Percentiles rank a stretch among this genome's conserved stretches.
These are phyloP conservation scores for Drosophila austrosaltans DNA, from an alignment of 2,888 invertebrate species.

Conservation along the genomic window DNA sequence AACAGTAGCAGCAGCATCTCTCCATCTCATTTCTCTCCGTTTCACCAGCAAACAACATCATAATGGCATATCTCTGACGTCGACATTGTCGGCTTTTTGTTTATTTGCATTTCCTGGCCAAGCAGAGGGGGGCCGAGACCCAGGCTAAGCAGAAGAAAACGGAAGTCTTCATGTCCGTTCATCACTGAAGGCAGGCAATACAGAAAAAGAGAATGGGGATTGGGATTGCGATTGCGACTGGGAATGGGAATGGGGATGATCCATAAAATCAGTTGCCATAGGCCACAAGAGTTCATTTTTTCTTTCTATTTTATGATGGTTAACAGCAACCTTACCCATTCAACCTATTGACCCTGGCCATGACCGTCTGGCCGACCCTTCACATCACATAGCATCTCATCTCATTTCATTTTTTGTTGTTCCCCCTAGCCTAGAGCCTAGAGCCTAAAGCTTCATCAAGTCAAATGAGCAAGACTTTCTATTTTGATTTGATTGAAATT, in stretches of 20 bases:
- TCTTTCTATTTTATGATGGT: slow-evolving; percentile 25
- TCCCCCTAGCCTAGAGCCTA: neutral
- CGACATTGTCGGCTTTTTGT: slow-evolving; percentile 56
- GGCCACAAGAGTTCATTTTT: slow-evolving; percentile 43
- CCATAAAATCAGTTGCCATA: slow-evolving; percentile 42
- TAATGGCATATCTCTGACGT: slow-evolving; percentile 28
- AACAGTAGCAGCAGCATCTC: neutral
- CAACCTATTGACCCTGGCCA: slow-evolving; percentile 5
- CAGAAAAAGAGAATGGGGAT: neutral
- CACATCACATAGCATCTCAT: neutral
- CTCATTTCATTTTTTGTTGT: neutral
- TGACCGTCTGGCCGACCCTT: neutral
- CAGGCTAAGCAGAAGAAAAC: slow-evolving; percentile 33
- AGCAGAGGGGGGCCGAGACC: slow-evolving; percentile 42
- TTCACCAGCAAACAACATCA: neutral
- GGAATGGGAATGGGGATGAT: neutral
- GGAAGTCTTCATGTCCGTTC: slow-evolving; percentile 50
- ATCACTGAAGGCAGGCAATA: slow-evolving; percentile 12
- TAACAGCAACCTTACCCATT: neutral
- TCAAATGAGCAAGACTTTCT: slow-evolving; percentile 31
- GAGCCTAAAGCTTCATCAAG: slow-evolving; percentile 32
- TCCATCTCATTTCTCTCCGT: slow-evolving; percentile 6
- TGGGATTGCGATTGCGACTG: neutral
- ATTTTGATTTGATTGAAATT: slow-evolving; percentile 19
- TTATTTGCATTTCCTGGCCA: slow-evolving; percentile 75